Base-by-base conservation (phyloP, 1,140 invertebrate genomes). In the Stratiolaelaps scimitus region DNA sequence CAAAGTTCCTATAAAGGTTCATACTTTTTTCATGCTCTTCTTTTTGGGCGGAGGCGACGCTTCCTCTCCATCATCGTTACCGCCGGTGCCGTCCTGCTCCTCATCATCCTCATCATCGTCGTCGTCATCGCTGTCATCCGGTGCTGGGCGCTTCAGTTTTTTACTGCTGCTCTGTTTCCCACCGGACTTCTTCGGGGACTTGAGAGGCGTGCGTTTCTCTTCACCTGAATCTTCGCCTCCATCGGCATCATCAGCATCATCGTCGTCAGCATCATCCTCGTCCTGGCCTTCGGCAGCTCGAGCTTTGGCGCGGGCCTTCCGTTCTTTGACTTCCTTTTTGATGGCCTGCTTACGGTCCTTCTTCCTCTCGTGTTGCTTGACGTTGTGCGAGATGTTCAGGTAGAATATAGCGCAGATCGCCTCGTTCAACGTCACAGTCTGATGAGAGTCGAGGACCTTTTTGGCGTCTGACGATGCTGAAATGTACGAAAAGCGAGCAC, bases 381-480 rank as follows among this genome's bases (percentile, higher is more conserved):
- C 17, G 53, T 60, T 60, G 53, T 20, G 23, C n/a, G 53, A 60
- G 23, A 60, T 60, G 23, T 60, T 60, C n/a, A 60, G 53, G 34
- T 60, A 60, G 23, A 60, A 60, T 15, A 60, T 26, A 60, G 53
- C 53, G 53, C 53, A 60, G 20, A 60, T 34, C 15, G 26, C 26
- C 53, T 60, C 53, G 53, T 60, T 60, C 53, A 60, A 60, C 23
- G 53, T 60, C n/a, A 60, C 13, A 34, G 53, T 60, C 53, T 60
- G 53, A 6, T 60, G 53, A 60, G 53, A n/a, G 17, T 1, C 26
- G 10, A 60, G 53, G 2, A 60, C 34, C 53, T 60, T 60, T 34
- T 60, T 15, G 26, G 53, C 34, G 15, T 60, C 53, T 1, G 53
- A 15, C 23, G 53, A 60, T 6, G 34, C 34, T 40, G 34, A 4